phyloP scores from a whole-genome alignment of 2,113 vertebrate genomes.

The Amphiprion percula region DNA sequence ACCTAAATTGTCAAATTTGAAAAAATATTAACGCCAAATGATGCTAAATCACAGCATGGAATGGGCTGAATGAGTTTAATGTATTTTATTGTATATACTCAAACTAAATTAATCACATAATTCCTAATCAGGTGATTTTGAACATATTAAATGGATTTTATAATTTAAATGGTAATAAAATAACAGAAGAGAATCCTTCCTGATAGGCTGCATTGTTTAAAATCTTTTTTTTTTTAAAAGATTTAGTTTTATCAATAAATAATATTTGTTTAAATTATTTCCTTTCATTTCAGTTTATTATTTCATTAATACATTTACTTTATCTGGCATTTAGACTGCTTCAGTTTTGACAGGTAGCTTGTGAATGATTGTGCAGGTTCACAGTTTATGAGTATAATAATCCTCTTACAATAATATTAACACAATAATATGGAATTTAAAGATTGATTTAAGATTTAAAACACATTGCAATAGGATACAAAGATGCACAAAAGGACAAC shows the following conservation, averaged over 20 bases:
- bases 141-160: conserved; percentile 6
- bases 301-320: background rate
- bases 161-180: background rate
- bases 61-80: background rate
- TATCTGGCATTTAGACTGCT: background rate
- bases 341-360: too few species aligned
- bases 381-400: background rate
- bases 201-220: background rate
- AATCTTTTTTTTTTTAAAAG: background rate
- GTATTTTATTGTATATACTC: background rate
- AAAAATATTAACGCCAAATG: background rate
- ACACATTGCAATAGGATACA: background rate
- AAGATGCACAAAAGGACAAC: background rate
- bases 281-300: background rate
- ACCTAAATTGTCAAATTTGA: conserved; percentile 1
- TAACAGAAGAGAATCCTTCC: background rate
- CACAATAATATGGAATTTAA: background rate
- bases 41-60: background rate
- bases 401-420: background rate
- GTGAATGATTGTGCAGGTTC: background rate
- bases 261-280: background rate
- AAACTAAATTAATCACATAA: background rate
- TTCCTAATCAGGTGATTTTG: background rate
- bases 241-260: background rate
- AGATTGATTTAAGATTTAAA: background rate